Conservation (phyloP, 2,888 invertebrate species). For the Ophion costatus region DNA sequence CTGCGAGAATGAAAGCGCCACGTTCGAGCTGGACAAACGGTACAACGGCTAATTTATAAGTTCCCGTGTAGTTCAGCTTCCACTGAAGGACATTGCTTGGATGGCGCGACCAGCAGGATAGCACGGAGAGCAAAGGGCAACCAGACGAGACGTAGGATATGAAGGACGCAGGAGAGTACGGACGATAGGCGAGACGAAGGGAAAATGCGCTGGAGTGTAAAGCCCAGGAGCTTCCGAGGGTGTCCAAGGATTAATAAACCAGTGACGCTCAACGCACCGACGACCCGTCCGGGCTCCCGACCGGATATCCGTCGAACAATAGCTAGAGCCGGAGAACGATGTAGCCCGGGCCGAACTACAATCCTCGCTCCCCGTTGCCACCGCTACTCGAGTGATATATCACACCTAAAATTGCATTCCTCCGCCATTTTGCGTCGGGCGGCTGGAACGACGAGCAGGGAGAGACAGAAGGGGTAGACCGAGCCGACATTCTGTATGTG, state of each 20-base stretch:
- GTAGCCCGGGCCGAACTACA: slow-evolving; percentile 52
- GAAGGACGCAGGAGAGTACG: slow-evolving; percentile 30
- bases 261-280: slow-evolving; percentile 73
- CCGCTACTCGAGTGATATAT: slow-evolving; percentile 73
- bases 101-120: slow-evolving; percentile 42
- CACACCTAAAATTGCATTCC: slow-evolving; percentile 77
- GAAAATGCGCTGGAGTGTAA: slow-evolving; percentile 68
- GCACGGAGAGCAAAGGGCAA: slow-evolving; percentile 36
- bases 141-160: slow-evolving; percentile 53
- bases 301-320: slow-evolving; percentile 68
- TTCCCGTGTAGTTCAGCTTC: slow-evolving; percentile 41
- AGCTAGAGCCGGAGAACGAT: slow-evolving; percentile 56
- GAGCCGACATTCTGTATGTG: slow-evolving; percentile 48
- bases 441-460: slow-evolving; percentile 35
- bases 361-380: slow-evolving; percentile 45
- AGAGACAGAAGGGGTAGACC: slow-evolving; percentile 38
- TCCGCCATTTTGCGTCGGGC: slow-evolving; percentile 64
- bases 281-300: slow-evolving; percentile 58
- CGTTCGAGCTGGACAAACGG: neutral
- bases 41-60: slow-evolving; percentile 8
- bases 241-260: slow-evolving; percentile 78
- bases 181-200: slow-evolving; percentile 38
- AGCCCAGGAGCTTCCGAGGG: slow-evolving; percentile 73
- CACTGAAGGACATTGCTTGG: slow-evolving; percentile 32
- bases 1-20: neutral